Evolutionary conservation across 2,888 invertebrate species (phyloP), one percentile per base, ranked within the genome.

Genomic region (Reticulitermes lucifugus): DNA sequence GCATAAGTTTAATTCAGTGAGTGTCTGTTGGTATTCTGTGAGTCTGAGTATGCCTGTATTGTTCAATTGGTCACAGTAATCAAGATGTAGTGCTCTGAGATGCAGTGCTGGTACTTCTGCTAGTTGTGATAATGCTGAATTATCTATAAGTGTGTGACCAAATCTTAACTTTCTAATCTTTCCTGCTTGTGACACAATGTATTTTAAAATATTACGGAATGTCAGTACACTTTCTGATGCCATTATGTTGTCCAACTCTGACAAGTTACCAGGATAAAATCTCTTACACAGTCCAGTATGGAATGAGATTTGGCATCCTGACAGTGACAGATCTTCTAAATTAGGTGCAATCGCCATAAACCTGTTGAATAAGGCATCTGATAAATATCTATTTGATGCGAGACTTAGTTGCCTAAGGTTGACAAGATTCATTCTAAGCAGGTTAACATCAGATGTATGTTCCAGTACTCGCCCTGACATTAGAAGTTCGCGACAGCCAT

Each of bases 381-480:
- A 95, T 65, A 96, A 91, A 89, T 95, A 95, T 87, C 95, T 93
- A 89, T 96, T 95, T 70, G 93, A 93, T 35, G 93, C 92, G 85
- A 96, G 90, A 85, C 93, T 94, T 43, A 96, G 90, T 83, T 91
- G 91, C 86, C 91, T 92, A 21, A 96, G 90, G 86, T 93, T 92
- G 85, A 92, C 91, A 35, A 94, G 91, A 82, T 91, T 92, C 60
- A 91, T 89, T 5, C 88, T 87, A 22, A 91, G 89, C 79, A 91
- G 88, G 70, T 92, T 90, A 1, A 93, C 91, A 87, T 95, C 94
- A 21, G 92, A 91, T 81, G 93, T 91, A 55, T 93, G 92, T 88
- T 94, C 94, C 71, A 96, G 89, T 71, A 96, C 91, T 22, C 94
- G 92, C 3, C 96, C 96, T 2, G 95, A 94, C 95, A 96, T 96